phyloP scores from a whole-genome alignment of 2,797 vertebrate genomes.

The Pangasius macronema region DNA sequence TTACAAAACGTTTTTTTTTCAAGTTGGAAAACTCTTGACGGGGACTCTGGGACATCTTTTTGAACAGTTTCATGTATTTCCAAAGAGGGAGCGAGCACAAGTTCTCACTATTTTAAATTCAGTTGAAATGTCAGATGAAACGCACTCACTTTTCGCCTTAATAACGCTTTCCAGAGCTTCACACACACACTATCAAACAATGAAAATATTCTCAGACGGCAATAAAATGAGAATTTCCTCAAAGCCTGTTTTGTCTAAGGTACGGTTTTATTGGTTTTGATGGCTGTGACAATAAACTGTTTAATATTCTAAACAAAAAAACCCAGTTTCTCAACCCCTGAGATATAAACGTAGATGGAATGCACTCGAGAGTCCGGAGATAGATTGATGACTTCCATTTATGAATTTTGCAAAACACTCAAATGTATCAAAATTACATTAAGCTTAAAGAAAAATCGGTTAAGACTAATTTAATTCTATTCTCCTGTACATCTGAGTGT shows the following conservation, averaged over 20 bases:
- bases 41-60: neutral
- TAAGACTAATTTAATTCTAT: neutral
- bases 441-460: neutral
- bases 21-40: neutral
- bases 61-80: neutral
- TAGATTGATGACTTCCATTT: conserved; percentile 1
- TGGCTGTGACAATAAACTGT: conserved; percentile 1
- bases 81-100: neutral
- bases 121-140: neutral
- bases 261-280: conserved; percentile 17
- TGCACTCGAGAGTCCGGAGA: neutral
- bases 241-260: neutral
- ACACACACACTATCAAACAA: neutral
- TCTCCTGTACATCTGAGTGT: neutral
- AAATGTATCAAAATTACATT: neutral
- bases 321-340: neutral
- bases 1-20: neutral
- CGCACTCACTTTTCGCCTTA: neutral
- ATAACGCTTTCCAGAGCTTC: neutral
- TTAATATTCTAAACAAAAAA: conserved; percentile 18
- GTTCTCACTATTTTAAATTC: conserved; percentile 12
- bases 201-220: neutral
- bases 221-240: neutral
- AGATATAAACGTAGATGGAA: neutral
- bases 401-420: neutral